Evolutionary conservation across 2,797 vertebrate species (phyloP).

Genomic region (Typhlichthys eigenmanni): DNA sequence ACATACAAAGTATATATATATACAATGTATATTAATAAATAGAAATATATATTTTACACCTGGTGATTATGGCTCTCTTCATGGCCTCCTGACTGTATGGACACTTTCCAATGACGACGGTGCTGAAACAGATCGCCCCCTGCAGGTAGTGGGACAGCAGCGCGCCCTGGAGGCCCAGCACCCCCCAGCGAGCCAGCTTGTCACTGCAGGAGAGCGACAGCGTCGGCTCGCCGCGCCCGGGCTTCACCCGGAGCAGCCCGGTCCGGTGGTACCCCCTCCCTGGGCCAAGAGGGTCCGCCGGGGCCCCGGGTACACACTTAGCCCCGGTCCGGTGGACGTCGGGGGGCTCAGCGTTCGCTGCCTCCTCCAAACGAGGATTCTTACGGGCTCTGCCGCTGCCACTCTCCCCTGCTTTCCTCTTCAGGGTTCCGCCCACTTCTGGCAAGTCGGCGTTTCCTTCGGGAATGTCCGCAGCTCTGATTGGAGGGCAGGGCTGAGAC

Average conservation of each 20-base stretch:
- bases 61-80: conserved; percentile 81
- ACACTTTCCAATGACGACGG: conserved; percentile 86
- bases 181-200: conserved; percentile 90
- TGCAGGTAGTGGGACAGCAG: conserved; percentile 91
- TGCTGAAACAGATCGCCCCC: conserved; percentile 83
- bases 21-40: too few relatives aligned
- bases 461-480: conserved; percentile 25
- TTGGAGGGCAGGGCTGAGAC: conserved; percentile 70
- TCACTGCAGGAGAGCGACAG: conserved; percentile 94
- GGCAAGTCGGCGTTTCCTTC: not conserved
- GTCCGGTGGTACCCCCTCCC: conserved; percentile 83
- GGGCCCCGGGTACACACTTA: conserved; percentile 85
- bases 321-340: conserved; percentile 92
- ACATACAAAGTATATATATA: too few relatives aligned
- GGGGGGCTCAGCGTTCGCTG: conserved; percentile 6
- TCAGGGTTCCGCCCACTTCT: conserved; percentile 24
- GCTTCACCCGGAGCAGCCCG: conserved; percentile 87
- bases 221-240: conserved; percentile 88
- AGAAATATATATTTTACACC: conserved; percentile 65
- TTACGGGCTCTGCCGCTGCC: not conserved
- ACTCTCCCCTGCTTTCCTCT: conserved; percentile 62
- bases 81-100: conserved; percentile 83
- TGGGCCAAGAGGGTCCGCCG: conserved; percentile 71
- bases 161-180: conserved; percentile 92
- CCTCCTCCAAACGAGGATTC: conserved; percentile 15